phyloP scores from a whole-genome alignment of 1,140 invertebrate genomes.

The Calephelis virginiensis region DNA sequence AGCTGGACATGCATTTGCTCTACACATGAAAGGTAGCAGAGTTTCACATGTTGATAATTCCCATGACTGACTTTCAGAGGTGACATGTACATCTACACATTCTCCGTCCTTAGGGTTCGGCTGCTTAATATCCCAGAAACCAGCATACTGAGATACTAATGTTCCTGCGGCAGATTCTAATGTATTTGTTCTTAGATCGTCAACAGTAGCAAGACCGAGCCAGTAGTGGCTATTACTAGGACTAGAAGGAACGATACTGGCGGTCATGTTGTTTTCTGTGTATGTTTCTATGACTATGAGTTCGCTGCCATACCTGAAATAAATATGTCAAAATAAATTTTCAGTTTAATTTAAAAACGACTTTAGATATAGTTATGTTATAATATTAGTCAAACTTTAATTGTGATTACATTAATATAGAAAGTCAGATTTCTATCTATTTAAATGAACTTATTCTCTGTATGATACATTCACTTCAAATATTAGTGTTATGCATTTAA shows the following conservation, averaged over 20 bases:
- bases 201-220: constrained; percentile 92
- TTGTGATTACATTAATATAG: too few species aligned
- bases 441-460: background rate
- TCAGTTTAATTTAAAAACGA: too few species aligned
- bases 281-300: constrained; percentile 93
- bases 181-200: constrained; percentile 95
- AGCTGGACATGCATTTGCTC: constrained; percentile 92
- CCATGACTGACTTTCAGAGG: constrained; percentile 93
- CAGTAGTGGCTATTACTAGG: constrained; percentile 86
- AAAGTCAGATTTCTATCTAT: too few species aligned
- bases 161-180: constrained; percentile 94
- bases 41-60: constrained; percentile 95
- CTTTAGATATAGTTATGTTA: too few species aligned
- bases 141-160: constrained; percentile 94
- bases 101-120: constrained; percentile 91
- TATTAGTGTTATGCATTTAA: too few species aligned
- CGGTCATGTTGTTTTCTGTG: constrained; percentile 93
- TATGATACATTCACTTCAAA: background rate
- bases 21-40: constrained; percentile 95
- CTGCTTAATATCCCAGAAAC: constrained; percentile 92
- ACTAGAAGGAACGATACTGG: constrained; percentile 84
- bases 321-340: background rate
- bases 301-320: constrained; percentile 92
- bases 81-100: constrained; percentile 90
- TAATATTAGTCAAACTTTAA: background rate